Base-by-base conservation (phyloP, 1,140 invertebrate genomes). In the Drosophila funebris region DNA sequence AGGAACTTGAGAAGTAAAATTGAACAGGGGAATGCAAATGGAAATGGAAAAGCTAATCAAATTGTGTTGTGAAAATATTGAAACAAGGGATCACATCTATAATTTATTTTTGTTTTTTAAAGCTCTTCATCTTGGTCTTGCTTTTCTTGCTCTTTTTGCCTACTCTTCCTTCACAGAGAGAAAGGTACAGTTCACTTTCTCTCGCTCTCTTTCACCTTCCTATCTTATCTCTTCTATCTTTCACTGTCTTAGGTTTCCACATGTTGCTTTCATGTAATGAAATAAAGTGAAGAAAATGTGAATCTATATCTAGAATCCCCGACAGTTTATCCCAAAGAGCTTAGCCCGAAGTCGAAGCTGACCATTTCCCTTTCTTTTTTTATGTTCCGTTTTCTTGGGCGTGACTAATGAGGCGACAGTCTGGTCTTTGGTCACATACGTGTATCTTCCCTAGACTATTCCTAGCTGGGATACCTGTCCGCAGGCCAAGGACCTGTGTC, bases 361-460 rank as follows among this genome's bases (percentile, higher is more conserved):
- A 50, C 24, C 50, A 29, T 22, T 43, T 43, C 7, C 39, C n/a
- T n/a, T n/a, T n/a, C n/a, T n/a, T n/a, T n/a, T n/a, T n/a, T n/a
- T n/a, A n/a, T n/a, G n/a, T 39, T 5, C 16, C 6, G 1, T 43
- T 43, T 11, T 9, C n/a, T 46, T 7, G 36, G 33, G 33, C 29
- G 62, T 16, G 37, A 48, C 77, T 80, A 80, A 80, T 80, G 72
- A 76, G 77, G 60, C 77, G 61, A 57, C 66, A 43, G 77, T 50
- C 50, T 48, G 24, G 8, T 2, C 18, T 37, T 13, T 54, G 31
- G 16, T 39, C 33, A 54, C 52, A 54, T 54, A 39, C 31, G 31
- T 50, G 46, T 16, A 31, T 6, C 11, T 33, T 33, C 9, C 9
- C n/a, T n/a, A n/a, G n/a, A n/a, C n/a, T n/a, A 53, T 11, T 53